Base-by-base conservation (phyloP, 2,888 invertebrate species). In the Meandrusa payeni region DNA sequence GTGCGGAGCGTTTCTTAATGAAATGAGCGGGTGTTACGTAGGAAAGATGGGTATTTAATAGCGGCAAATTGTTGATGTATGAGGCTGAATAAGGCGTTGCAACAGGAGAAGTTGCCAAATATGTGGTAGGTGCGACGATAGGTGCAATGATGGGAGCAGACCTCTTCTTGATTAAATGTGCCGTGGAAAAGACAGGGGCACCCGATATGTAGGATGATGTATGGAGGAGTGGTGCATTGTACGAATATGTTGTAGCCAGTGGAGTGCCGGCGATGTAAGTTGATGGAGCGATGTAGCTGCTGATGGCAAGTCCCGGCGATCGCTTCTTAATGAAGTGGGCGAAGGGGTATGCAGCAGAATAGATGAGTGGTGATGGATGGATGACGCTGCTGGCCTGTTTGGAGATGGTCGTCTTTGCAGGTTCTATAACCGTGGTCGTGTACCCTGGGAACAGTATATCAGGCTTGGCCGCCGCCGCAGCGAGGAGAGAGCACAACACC, bases 401-500 rank as follows among this genome's bases (percentile, higher is more conserved):
- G 17, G 74, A 60, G 59, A 80, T 75, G 28, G 71, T 74, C 5
- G 82, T 76, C 5, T 69, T 61, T 19, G 67, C 75, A 29, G 81
- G 82, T 3, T 73, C 49, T 24, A 77, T 29, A 29, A 69, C 46
- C 3, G 61, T 55, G 2, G 66, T 54, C 5, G 72, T 64, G 41
- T 75, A 70, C 3, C 63, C 39, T 2, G 69, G 71, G 15, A 60
- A 26, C 2, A 55, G 26, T 5, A 48, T 33, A 11, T 65, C 55
- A 4, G 80, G 81, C 51, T 77, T 69, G 52, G 91, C 91, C 41
- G 77, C 67, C 54, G 76, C 91, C 57, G 86, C 76, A 57, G 90
- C 90, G 61, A 91, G 64, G 61, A 91, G 75, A 76, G 89, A 89
- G 68, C 82, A 90, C 88, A 91, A 88, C 69, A 90, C 88, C 80